Evolutionary conservation across 2,888 invertebrate species (phyloP), one percentile per base, ranked within the genome.

Genomic region (Drosophila mulleri): DNA sequence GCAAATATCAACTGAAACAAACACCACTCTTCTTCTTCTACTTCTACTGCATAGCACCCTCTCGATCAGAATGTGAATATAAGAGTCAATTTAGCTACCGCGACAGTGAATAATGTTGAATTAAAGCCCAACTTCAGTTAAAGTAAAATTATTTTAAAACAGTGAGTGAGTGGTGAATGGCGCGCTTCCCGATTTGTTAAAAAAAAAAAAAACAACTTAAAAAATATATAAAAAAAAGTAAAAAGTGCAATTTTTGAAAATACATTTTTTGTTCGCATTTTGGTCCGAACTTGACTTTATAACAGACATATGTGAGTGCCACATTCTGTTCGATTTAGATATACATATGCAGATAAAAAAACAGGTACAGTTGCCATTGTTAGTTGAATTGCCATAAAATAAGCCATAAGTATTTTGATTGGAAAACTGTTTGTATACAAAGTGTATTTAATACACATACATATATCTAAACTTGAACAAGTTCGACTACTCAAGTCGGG

Each of bases 1-100:
- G 47, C 58, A 16, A 16, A 41, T 39, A 61, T 52, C 62, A 78
- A 70, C 65, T 65, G 67, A 39, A 73, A 56, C 48, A 67, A 52
- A 50, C 26, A 9, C 78, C 65, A n/a, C 47, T 26, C 16, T 29
- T 29, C 29, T 29, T 29, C 47, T 26, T 9, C 47, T 26, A 4
- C 11, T 29, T 26, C 16, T 29, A 2, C 26, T 26, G 2, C 20
- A n/a, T 14, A 16, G 11, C 9, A 42, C 58, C 18, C 16, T 26
- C 23, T 29, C 29, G 32, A 8, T 35, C 12, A n/a, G 16, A n/a
- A 29, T 29, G 29, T 26, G 26, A 4, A n/a, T 29, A n/a, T 2
- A 48, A 11, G n/a, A n/a, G n/a, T 14, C 12, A 29, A 18, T 12
- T 11, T 8, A 12, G 6, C 18, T 12, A 18, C 14, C n/a, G 35